These are phyloP conservation scores for Drosophila leontia DNA, from an alignment of 1,140 invertebrate species.

Conservation along the genomic window DNA sequence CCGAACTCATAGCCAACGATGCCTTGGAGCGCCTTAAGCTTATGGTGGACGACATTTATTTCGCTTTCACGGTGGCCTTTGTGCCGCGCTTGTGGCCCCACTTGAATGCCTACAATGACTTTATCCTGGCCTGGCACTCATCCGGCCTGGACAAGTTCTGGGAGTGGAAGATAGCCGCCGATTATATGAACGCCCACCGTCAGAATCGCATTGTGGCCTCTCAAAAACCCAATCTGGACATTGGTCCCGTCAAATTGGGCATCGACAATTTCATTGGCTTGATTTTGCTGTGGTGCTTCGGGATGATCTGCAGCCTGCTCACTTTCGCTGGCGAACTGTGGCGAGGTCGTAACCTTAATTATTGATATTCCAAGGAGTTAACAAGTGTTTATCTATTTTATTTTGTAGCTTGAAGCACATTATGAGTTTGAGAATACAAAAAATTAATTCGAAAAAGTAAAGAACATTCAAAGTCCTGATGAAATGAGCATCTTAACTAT, in stretches of 20 bases:
- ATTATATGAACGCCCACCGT: slow-evolving; percentile 65
- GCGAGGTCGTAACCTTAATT: background rate
- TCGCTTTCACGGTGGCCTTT: slow-evolving; percentile 50
- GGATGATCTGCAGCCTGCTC: slow-evolving; percentile 64
- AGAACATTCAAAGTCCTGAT: background rate
- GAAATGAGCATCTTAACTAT: slow-evolving; percentile 1
- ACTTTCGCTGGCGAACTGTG: slow-evolving; percentile 61
- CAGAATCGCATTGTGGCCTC: slow-evolving; percentile 73
- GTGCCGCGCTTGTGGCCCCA: slow-evolving; percentile 72
- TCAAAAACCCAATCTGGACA: slow-evolving; percentile 50
- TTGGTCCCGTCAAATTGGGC: slow-evolving; percentile 69
- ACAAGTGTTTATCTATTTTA: background rate
- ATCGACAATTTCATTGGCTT: slow-evolving; percentile 72
- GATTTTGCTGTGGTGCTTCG: slow-evolving; percentile 69
- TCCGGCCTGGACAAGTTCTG: slow-evolving; percentile 75
- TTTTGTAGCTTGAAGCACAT: background rate
- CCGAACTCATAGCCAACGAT: slow-evolving; percentile 61
- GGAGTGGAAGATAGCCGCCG: slow-evolving; percentile 74
- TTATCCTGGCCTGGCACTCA: slow-evolving; percentile 67
- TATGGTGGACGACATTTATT: slow-evolving; percentile 79
- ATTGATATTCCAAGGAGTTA: background rate
- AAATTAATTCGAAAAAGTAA: background rate
- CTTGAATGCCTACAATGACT: slow-evolving; percentile 58
- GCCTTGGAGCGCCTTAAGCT: slow-evolving; percentile 67
- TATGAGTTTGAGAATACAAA: background rate